These are phyloP conservation scores for Porites evermanni DNA, from an alignment of 92 coral and sea anemone species.

Conservation along the genomic window DNA sequence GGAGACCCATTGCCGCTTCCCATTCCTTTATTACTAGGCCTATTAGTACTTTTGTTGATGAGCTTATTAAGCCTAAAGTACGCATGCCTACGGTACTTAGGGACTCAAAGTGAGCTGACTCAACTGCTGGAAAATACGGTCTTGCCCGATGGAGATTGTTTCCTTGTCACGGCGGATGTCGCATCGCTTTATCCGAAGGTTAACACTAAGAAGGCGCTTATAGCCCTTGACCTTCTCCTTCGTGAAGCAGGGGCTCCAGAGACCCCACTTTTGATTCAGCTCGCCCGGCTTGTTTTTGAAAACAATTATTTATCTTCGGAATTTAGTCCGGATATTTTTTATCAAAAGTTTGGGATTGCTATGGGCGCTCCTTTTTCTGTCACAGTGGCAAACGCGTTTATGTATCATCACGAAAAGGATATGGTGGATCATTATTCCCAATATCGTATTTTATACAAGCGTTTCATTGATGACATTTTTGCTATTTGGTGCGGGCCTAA, in stretches of 20 bases:
- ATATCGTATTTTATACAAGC: background rate
- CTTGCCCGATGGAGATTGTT: background rate
- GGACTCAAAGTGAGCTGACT: slow-evolving; percentile 49
- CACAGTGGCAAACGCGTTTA: slow-evolving; percentile 62
- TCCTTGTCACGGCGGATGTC: slow-evolving; percentile 53
- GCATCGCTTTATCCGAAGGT: slow-evolving; percentile 53
- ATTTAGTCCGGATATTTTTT: slow-evolving; percentile 18
- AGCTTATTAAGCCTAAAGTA: slow-evolving; percentile 34
- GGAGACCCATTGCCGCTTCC: too few relatives aligned
- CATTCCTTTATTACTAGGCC: slow-evolving; percentile 40
- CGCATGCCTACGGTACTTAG: slow-evolving; percentile 55
- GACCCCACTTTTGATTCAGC: slow-evolving; percentile 33
- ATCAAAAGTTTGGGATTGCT: slow-evolving; percentile 44
- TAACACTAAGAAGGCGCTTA: slow-evolving; percentile 39
- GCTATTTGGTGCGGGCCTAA: background rate
- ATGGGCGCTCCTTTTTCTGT: slow-evolving; percentile 63
- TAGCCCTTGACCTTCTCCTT: slow-evolving; percentile 53
- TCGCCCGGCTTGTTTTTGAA: slow-evolving; percentile 36
- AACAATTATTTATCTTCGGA: slow-evolving; percentile 48
- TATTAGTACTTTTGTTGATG: slow-evolving; percentile 38
- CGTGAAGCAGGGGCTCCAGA: slow-evolving; percentile 51
- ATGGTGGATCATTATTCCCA: slow-evolving; percentile 29
- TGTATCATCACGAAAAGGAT: slow-evolving; percentile 51
- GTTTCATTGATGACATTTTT: slow-evolving; percentile 4
- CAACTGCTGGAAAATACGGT: slow-evolving; percentile 22